Conservation (phyloP, 2,113 vertebrate genomes). For the Thermophis baileyi region DNA sequence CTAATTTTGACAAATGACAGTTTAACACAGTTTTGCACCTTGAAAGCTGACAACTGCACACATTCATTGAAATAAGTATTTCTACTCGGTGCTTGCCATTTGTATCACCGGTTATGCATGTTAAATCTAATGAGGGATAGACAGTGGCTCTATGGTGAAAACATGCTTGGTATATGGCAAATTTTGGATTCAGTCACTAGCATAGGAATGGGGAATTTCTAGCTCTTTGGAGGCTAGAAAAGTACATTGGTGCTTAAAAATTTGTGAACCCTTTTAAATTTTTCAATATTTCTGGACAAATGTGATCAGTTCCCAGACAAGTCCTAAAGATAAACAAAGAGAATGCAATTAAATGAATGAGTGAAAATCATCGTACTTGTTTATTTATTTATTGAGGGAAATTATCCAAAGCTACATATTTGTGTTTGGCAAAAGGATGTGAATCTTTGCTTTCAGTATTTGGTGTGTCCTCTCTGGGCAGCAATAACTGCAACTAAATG, state of each 20-base stretch:
- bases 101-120: background rate
- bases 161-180: background rate
- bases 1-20: background rate
- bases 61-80: background rate
- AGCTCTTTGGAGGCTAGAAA: background rate
- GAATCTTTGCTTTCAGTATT: background rate
- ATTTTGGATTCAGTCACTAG: background rate
- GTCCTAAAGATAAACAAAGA: background rate
- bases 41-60: background rate
- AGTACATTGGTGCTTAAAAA: background rate
- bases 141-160: background rate
- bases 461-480: background rate
- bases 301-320: background rate
- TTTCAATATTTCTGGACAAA: background rate
- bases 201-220: background rate
- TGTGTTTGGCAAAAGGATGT: background rate
- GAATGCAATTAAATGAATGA: background rate
- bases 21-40: background rate
- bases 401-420: background rate
- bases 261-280: background rate
- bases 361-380: background rate
- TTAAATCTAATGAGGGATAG: background rate
- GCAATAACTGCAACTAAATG: background rate
- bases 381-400: background rate
- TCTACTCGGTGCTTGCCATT: background rate